Conservation (phyloP, 2,113 vertebrate species). For the Lophochroa leadbeateri region DNA sequence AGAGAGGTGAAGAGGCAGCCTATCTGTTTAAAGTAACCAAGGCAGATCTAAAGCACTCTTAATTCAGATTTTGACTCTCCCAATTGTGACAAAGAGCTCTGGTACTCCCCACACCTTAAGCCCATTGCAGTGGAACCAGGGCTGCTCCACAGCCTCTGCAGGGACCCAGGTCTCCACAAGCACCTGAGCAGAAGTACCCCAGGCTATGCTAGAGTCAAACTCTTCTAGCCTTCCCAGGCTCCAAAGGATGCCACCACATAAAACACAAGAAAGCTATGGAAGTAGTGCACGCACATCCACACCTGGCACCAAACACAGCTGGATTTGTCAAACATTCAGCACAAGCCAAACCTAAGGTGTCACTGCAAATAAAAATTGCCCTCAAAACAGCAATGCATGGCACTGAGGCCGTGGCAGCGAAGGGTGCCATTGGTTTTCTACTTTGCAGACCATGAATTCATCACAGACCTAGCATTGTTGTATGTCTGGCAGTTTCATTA, state of each 20-base stretch:
- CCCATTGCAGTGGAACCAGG: background rate
- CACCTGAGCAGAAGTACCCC: background rate
- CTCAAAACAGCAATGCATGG: background rate
- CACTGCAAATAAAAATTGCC: background rate
- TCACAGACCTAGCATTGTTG: background rate
- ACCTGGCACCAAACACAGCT: background rate
- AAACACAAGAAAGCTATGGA: background rate
- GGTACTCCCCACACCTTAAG: background rate
- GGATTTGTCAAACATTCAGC: background rate
- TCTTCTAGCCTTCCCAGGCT: background rate
- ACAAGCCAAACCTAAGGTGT: background rate
- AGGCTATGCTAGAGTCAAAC: background rate
- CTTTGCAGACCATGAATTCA: background rate
- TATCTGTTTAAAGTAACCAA: too few relatives aligned
- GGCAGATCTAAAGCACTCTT: background rate
- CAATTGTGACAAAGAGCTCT: rapidly evolving
- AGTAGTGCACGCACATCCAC: rapidly evolving
- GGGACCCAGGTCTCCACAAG: background rate
- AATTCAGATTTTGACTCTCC: background rate
- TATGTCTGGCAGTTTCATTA: background rate
- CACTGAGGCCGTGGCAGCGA: background rate
- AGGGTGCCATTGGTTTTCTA: background rate
- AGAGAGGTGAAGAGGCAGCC: background rate
- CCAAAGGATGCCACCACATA: rapidly evolving
- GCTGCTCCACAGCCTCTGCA: background rate